These are phyloP conservation scores for Buteo buteo DNA, from an alignment of 2,113 vertebrate genomes.

Conservation along the genomic window DNA sequence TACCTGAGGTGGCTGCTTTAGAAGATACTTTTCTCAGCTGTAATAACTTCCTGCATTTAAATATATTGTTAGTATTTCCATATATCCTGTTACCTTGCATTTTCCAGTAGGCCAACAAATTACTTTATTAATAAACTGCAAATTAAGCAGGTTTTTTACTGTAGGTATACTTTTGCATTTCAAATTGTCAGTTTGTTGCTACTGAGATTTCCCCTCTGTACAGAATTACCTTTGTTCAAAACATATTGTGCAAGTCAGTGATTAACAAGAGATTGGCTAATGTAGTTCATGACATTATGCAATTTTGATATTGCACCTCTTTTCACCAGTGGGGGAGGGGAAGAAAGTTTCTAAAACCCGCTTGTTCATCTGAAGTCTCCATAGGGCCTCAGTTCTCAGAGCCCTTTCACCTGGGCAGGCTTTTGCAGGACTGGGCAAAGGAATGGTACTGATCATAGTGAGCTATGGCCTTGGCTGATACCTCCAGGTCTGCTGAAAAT, in stretches of 20 bases:
- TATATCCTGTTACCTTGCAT: not conserved
- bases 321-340: not conserved
- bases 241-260: not conserved
- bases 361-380: not conserved
- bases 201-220: not conserved
- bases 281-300: not conserved
- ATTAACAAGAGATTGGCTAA: constrained; percentile 1
- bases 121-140: not conserved
- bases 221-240: constrained; percentile 12
- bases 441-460: fast-evolving
- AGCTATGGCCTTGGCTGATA: not conserved
- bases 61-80: not conserved
- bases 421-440: not conserved
- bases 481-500: not conserved
- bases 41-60: not conserved
- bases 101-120: not conserved
- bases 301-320: not conserved
- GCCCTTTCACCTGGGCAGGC: not conserved
- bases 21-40: not conserved
- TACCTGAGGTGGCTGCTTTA: not conserved
- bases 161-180: not conserved
- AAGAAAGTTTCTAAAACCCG: not conserved
- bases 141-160: not conserved
- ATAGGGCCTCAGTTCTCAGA: not conserved
- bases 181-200: not conserved